These are phyloP conservation scores for Trichacis sp. DNA, from an alignment of 2,888 invertebrate genomes.

Conservation along the genomic window DNA sequence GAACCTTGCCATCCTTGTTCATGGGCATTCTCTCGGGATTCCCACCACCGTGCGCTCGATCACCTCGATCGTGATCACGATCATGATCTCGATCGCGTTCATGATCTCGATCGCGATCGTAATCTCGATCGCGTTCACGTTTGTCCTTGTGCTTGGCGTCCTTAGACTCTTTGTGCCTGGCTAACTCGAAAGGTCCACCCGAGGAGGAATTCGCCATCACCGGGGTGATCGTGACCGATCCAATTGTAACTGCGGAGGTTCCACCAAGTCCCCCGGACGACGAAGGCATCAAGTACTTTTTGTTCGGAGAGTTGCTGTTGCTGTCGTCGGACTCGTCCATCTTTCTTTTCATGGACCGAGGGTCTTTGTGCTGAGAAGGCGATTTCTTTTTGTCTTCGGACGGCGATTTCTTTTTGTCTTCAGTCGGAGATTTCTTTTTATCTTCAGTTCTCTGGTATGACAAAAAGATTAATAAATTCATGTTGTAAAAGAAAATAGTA, in stretches of 20 bases:
- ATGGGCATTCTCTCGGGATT: slow-evolving; percentile 65
- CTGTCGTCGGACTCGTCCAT: slow-evolving; percentile 65
- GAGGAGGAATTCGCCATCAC: slow-evolving; percentile 54
- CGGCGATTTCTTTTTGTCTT: too few relatives aligned
- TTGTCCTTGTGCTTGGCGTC: slow-evolving; percentile 59
- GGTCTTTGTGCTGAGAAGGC: slow-evolving; percentile 54
- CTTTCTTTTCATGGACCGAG: slow-evolving; percentile 59
- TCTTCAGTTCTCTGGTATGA: too few relatives aligned
- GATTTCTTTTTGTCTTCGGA: slow-evolving; percentile 63
- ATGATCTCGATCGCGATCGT: too few relatives aligned
- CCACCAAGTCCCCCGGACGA: slow-evolving; percentile 52
- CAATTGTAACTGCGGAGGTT: slow-evolving; percentile 58
- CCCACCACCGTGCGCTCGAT: slow-evolving; percentile 58
- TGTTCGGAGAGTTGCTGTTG: slow-evolving; percentile 58
- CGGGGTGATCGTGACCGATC: slow-evolving; percentile 63
- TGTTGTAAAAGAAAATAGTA: too few relatives aligned
- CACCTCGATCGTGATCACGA: too few relatives aligned
- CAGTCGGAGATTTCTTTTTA: too few relatives aligned
- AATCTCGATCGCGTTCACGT: slow-evolving; percentile 46
- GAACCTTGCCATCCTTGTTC: slow-evolving; percentile 66
- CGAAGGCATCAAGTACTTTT: slow-evolving; percentile 57
- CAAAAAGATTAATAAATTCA: too few relatives aligned
- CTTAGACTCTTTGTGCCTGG: slow-evolving; percentile 52
- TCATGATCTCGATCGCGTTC: slow-evolving; percentile 54
- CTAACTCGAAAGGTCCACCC: slow-evolving; percentile 47